These are phyloP conservation scores for Zhuqinia jingwanae DNA, from an alignment of 2,888 invertebrate genomes.

Conservation along the genomic window DNA sequence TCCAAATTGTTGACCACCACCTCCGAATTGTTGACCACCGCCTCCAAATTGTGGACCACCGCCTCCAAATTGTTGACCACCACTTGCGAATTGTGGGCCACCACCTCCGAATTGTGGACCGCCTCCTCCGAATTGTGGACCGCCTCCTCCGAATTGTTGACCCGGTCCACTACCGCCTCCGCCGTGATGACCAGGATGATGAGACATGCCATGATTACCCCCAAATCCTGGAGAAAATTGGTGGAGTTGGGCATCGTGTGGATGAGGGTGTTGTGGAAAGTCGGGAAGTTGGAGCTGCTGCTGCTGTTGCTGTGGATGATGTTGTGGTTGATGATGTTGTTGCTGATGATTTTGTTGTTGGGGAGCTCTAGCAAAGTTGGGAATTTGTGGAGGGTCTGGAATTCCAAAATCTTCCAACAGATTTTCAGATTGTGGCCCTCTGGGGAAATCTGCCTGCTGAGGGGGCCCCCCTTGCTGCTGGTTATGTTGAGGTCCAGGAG, in stretches of 20 bases:
- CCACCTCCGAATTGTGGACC: too few species aligned
- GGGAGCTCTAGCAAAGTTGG: constrained; percentile 41
- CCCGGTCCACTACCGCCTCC: too few species aligned
- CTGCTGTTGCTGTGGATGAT: background rate
- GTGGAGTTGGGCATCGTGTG: constrained; percentile 38
- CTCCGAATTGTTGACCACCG: too few species aligned
- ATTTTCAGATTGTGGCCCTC: constrained; percentile 65
- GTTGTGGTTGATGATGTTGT: background rate
- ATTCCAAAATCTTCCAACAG: constrained; percentile 59
- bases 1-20: too few species aligned
- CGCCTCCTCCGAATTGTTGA: too few species aligned
- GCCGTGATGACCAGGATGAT: constrained; percentile 7
- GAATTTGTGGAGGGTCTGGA: constrained; percentile 66
- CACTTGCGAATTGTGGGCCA: too few species aligned
- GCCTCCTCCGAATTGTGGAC: too few species aligned
- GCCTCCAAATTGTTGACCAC: too few species aligned
- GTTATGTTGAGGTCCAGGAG: background rate
- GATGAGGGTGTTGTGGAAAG: constrained; percentile 48
- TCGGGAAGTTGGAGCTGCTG: constrained; percentile 32
- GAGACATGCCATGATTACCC: constrained; percentile 1
- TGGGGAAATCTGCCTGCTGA: constrained; percentile 42
- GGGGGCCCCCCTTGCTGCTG: constrained; percentile 49
- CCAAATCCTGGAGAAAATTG: background rate
- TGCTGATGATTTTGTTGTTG: background rate
- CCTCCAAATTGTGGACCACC: too few species aligned